These are phyloP conservation scores for Hycleus cichorii DNA, from an alignment of 1,140 invertebrate species.

Conservation along the genomic window DNA sequence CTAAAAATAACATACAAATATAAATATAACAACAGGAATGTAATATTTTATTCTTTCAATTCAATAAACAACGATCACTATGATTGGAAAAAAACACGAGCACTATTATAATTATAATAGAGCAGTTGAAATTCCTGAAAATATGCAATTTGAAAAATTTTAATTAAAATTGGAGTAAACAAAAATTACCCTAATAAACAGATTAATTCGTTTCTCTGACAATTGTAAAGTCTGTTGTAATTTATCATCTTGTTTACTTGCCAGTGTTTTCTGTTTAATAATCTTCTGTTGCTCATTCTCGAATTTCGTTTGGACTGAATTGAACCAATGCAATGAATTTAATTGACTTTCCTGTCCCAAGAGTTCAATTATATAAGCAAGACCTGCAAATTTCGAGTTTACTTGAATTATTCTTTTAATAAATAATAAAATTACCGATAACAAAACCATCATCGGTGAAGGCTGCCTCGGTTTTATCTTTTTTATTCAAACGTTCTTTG, in stretches of 20 bases:
- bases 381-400: slow-evolving; percentile 23
- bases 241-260: slow-evolving; percentile 63
- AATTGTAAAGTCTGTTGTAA: slow-evolving; percentile 89
- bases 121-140: slow-evolving; percentile 81
- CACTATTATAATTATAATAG: slow-evolving; percentile 87
- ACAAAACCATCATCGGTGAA: slow-evolving; percentile 99
- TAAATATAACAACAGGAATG: too few relatives aligned
- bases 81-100: slow-evolving; percentile 78
- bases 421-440: slow-evolving; percentile 60
- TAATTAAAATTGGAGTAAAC: slow-evolving; percentile 12
- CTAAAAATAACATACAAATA: too few relatives aligned
- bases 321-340: slow-evolving; percentile 94
- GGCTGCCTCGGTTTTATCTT: slow-evolving; percentile 74
- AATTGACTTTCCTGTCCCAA: slow-evolving; percentile 71
- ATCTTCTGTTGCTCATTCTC: slow-evolving; percentile 54
- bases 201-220: slow-evolving; percentile 78
- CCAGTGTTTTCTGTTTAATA: slow-evolving; percentile 44
- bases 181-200: slow-evolving; percentile 57
- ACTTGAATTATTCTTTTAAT: neutral
- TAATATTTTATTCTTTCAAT: neutral
- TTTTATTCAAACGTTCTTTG: slow-evolving; percentile 87
- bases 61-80: slow-evolving; percentile 3
- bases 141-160: slow-evolving; percentile 15
- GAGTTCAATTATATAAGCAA: slow-evolving; percentile 65
- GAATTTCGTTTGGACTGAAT: slow-evolving; percentile 74